phyloP scores from a whole-genome alignment of 2,797 vertebrate species.

The Enteromius thamalakanensis region DNA sequence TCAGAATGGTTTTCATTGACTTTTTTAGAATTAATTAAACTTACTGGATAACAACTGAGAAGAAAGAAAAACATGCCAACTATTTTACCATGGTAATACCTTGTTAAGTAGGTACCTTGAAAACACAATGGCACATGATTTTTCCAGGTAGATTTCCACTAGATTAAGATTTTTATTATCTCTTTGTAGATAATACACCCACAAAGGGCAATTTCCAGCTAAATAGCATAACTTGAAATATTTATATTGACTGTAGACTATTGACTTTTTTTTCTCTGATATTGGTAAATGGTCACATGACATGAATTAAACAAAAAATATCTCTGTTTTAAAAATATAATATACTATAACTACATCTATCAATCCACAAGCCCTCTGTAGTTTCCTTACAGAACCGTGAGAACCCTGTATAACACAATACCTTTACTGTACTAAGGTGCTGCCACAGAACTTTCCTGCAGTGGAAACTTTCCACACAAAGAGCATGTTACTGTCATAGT shows the following conservation, averaged over 20 bases:
- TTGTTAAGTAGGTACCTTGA: background rate
- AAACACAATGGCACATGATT: background rate
- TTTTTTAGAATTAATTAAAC: background rate
- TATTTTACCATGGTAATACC: background rate
- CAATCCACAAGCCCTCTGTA: background rate
- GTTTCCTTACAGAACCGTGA: constrained; percentile 6
- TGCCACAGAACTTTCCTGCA: background rate
- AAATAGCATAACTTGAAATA: background rate
- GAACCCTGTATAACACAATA: background rate
- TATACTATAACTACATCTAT: too few species aligned
- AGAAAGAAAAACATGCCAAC: background rate
- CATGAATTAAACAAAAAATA: background rate
- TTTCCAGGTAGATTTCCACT: background rate
- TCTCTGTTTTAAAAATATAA: too few species aligned
- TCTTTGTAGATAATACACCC: background rate
- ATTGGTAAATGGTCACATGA: background rate
- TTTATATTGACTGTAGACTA: background rate
- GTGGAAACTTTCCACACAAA: constrained; percentile 11
- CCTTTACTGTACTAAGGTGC: background rate
- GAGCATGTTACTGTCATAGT: background rate
- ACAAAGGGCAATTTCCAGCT: background rate
- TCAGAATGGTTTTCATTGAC: background rate
- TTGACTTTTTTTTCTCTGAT: background rate
- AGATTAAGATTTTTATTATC: background rate
- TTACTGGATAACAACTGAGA: background rate